A percentile compares a stretch with the other conserved stretches of the same genome.
These are phyloP conservation scores for Hemicentrotus pulcherrimus DNA, from an alignment of 35 echinoderm and acorn worm genomes.

Conservation along the genomic window DNA sequence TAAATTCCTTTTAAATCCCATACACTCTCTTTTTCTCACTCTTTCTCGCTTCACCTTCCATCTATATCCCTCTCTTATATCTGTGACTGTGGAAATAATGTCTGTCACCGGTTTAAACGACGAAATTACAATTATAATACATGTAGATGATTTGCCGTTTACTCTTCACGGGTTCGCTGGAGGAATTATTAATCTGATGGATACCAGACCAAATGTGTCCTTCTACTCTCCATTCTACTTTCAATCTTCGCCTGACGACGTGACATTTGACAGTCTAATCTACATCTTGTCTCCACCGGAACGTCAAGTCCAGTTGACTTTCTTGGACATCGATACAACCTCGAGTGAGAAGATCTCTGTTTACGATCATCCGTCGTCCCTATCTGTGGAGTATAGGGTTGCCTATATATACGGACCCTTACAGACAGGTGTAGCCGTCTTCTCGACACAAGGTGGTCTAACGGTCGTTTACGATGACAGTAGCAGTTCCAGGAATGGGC, in stretches of 20 bases:
- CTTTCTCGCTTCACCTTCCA: too few species aligned
- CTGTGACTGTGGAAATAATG: too few species aligned
- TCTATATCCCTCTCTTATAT: too few species aligned
- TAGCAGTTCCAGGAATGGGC: neutral
- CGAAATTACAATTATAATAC: too few species aligned
- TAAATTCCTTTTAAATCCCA: too few species aligned
- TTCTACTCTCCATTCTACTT: neutral
- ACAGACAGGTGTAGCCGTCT: neutral
- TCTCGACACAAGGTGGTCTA: neutral
- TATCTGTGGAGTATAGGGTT: neutral
- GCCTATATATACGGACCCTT: neutral
- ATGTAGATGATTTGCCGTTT: neutral
- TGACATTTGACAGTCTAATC: neutral
- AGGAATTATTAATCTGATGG: neutral
- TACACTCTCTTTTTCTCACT: too few species aligned
- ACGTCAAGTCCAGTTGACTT: neutral
- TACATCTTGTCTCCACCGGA: neutral
- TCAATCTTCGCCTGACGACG: neutral
- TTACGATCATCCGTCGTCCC: neutral
- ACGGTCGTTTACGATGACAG: neutral
- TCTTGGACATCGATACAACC: neutral
- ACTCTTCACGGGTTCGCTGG: neutral
- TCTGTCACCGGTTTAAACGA: neutral
- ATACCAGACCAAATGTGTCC: neutral
- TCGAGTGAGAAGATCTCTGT: neutral